Percentiles rank a stretch among this genome's conserved stretches.
These are phyloP conservation scores for Poecile montanus DNA, from an alignment of 2,797 vertebrate species.

Conservation along the genomic window DNA sequence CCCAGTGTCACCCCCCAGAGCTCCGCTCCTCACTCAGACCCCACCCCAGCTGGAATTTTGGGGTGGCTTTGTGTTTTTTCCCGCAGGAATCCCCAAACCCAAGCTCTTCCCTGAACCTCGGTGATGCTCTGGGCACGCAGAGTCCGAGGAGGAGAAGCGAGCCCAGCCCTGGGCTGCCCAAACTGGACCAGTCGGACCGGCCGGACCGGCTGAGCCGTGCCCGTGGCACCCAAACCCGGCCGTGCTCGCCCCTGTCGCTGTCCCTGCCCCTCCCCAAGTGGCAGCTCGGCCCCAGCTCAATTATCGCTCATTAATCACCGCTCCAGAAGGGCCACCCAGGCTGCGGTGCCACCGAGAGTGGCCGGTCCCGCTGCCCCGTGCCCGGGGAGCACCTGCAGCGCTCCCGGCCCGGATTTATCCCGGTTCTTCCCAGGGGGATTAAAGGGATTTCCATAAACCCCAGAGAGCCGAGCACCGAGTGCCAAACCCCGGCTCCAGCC, in stretches of 20 bases:
- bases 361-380: not conserved
- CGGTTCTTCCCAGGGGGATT: not conserved
- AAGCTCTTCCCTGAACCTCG: accelerated
- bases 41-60: accelerated
- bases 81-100: not conserved
- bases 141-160: not conserved
- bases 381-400: not conserved
- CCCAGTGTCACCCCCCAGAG: accelerated
- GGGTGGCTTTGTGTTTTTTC: not conserved
- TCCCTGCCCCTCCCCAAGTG: not conserved
- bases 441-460: not conserved
- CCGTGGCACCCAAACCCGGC: not conserved
- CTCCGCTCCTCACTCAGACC: not conserved
- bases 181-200: not conserved
- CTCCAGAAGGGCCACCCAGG: constrained; percentile 39
- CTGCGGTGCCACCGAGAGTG: not conserved
- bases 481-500: not conserved
- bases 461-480: accelerated
- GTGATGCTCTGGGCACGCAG: not conserved
- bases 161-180: not conserved
- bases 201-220: not conserved
- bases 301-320: not conserved
- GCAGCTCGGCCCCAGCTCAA: constrained; percentile 8
- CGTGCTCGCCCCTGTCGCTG: not conserved
- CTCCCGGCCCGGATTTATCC: not conserved